Evolutionary conservation across 2,888 invertebrate species (phyloP), one percentile per base, ranked within the genome.

Genomic region (Metopia argyrocephala): DNA sequence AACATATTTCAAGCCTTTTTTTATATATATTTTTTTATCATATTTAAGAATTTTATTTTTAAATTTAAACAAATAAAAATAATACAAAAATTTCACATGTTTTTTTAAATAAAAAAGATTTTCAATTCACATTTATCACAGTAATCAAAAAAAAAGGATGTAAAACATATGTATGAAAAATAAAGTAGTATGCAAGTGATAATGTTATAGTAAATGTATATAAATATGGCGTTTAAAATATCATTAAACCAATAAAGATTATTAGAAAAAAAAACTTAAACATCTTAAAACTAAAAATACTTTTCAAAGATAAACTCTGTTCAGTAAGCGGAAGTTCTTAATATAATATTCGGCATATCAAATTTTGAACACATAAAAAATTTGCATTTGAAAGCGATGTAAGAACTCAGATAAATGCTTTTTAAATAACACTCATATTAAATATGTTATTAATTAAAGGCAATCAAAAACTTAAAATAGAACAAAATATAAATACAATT

Each of bases 121-220:
- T n/a, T 38, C 15, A 9, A 56, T 28, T 69, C 12, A 57, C 21
- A 65, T 61, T 81, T 81, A 81, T 81, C 81, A 81, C 81, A 81
- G 81, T 70, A 74, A 76, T 73, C 20, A 68, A 68, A 25, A 38
- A 68, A 61, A 68, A 48, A 20, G 23, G 57, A 5, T 20, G 20
- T 23, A n/a, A 66, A n/a, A 25, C 56, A 25, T 15, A 64, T 54
- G 45, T 2, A 38, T 28, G 28, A 20, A 76, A 6, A 68, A 61
- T 27, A n/a, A 52, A 15, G 12, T 57, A 57, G 59, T 9, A 18
- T 48, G 46, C 9, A 73, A 46, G 21, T 64, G 45, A 46, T 56
- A 31, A 6, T 73, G 9, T 23, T 31, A 21, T n/a, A 54, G 52
- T 54, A 7, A 48, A 12, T 6, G 9, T 25, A 50, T 38, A 25